These are phyloP conservation scores for Psilopogon haemacephalus DNA, from an alignment of 2,113 vertebrate species.

Conservation along the genomic window DNA sequence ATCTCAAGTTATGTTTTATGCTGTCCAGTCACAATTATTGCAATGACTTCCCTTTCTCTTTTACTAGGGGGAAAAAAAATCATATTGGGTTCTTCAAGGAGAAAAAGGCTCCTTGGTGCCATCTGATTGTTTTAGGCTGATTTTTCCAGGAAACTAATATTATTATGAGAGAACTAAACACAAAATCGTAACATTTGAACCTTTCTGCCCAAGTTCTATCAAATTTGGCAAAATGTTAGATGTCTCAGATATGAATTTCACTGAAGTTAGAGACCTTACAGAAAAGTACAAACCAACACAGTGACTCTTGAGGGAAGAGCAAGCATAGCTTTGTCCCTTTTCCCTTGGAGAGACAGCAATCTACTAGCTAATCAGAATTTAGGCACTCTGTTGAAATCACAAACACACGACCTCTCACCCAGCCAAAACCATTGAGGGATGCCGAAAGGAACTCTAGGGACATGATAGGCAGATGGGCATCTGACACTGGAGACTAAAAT, in stretches of 20 bases:
- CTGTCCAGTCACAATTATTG: neutral
- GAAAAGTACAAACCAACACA: neutral
- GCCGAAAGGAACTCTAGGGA: neutral
- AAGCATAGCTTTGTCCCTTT: neutral
- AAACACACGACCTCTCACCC: accelerated
- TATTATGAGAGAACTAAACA: neutral
- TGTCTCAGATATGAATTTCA: neutral
- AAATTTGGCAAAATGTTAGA: neutral
- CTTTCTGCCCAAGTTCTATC: neutral
- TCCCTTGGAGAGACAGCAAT: neutral
- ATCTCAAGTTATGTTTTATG: neutral
- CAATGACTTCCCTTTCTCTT: neutral
- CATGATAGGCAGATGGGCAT: neutral
- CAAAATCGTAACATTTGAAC: neutral
- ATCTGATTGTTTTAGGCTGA: neutral
- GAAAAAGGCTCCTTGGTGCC: slow-evolving; percentile 9
- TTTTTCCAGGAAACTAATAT: neutral
- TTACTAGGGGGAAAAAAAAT: neutral
- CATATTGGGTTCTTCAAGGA: slow-evolving; percentile 24
- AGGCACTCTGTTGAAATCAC: neutral
- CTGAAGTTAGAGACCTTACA: neutral
- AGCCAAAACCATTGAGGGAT: neutral
- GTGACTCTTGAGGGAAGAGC: neutral
- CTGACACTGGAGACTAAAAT: neutral
- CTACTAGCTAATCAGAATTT: neutral